Evolutionary conservation across 2,113 vertebrate genomes (phyloP).

Genomic region (Rhea americana): DNA sequence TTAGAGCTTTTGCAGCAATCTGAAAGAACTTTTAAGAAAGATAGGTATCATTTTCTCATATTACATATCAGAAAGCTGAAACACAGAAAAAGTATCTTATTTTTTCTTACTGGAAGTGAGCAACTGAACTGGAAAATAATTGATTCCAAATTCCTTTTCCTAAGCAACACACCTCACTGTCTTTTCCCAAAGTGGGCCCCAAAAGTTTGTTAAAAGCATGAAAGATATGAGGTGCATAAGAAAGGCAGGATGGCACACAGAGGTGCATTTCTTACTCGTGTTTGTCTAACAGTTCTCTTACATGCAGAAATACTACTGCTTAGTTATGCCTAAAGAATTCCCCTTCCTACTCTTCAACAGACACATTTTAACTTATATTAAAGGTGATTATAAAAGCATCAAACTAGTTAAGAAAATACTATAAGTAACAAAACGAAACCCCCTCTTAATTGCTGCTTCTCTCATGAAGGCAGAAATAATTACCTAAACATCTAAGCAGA

Average conservation of each 20-base stretch:
- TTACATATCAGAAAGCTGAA: not conserved
- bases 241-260: not conserved
- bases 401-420: not conserved
- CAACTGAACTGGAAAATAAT: not conserved
- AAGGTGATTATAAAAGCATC: not conserved
- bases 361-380: not conserved
- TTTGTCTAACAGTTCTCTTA: not conserved
- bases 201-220: not conserved
- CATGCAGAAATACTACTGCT: not conserved
- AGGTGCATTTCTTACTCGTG: not conserved
- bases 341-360: not conserved
- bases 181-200: too few species aligned
- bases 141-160: not conserved
- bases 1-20: not conserved
- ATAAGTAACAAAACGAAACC: not conserved
- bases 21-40: not conserved
- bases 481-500: constrained; percentile 2
- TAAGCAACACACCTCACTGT: not conserved
- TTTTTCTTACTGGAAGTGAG: not conserved
- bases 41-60: not conserved
- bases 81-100: not conserved
- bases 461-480: constrained; percentile 36
- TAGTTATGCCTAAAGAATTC: not conserved
- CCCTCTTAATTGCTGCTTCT: not conserved
- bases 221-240: not conserved